These are phyloP conservation scores for Drosophila melanocephala DNA, from an alignment of 2,888 invertebrate species.

Conservation along the genomic window DNA sequence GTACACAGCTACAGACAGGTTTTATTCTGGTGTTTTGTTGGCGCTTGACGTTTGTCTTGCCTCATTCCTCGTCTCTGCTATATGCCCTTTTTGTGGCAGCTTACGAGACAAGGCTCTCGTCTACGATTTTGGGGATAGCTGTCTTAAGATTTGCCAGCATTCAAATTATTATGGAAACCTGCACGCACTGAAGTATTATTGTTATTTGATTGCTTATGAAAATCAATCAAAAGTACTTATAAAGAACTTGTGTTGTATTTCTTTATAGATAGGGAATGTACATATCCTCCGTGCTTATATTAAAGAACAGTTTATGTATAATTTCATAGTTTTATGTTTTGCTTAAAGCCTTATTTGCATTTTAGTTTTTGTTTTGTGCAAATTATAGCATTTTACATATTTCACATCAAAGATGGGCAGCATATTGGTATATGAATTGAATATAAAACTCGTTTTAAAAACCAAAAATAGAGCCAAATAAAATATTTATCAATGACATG, in stretches of 20 bases:
- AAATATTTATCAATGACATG: not conserved
- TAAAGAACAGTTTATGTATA: not conserved
- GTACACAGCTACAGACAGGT: conserved; percentile 13
- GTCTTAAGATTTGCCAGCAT: conserved; percentile 33
- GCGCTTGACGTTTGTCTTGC: conserved; percentile 14
- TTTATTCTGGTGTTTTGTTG: conserved; percentile 15
- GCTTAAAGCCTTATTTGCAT: not conserved
- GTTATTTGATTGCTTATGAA: not conserved
- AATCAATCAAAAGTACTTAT: not conserved
- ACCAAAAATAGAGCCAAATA: not conserved
- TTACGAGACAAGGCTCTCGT: conserved; percentile 18
- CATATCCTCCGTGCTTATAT: not conserved
- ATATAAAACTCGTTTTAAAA: conserved; percentile 5
- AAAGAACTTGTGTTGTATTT: not conserved
- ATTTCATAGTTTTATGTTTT: not conserved
- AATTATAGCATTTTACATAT: conserved; percentile 7
- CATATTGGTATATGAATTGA: not conserved
- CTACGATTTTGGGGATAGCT: conserved; percentile 29
- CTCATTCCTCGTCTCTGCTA: conserved; percentile 35
- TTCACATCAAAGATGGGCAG: conserved; percentile 10
- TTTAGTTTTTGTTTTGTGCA: not conserved
- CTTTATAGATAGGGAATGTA: not conserved
- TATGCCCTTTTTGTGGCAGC: conserved; percentile 32
- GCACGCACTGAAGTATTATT: not conserved
- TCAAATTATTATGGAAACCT: conserved; percentile 4